These are phyloP conservation scores for Henricia sp. DNA, from an alignment of 53 echinoderm and acorn worm species.

Conservation along the genomic window DNA sequence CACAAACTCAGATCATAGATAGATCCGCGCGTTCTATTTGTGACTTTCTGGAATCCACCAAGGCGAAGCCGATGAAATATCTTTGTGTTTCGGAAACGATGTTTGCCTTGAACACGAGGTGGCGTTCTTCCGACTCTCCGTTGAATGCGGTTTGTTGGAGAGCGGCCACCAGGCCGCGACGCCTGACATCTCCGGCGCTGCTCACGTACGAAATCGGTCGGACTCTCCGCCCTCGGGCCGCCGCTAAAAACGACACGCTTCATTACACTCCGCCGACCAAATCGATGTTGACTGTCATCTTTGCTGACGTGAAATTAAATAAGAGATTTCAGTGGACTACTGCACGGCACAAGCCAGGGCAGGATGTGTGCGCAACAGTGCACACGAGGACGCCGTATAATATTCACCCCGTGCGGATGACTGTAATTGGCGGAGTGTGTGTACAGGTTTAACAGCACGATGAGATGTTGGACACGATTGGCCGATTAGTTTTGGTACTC, in stretches of 20 bases:
- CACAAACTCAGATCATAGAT: neutral
- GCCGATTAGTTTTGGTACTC: neutral
- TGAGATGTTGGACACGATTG: neutral
- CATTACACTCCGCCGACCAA: slow-evolving; percentile 40
- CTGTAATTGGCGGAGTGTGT: neutral
- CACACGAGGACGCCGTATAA: neutral
- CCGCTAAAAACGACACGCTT: slow-evolving; percentile 55
- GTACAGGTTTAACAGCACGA: neutral
- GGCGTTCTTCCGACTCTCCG: too few species aligned
- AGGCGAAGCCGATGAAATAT: slow-evolving; percentile 9
- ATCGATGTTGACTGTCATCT: slow-evolving; percentile 53
- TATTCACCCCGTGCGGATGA: neutral
- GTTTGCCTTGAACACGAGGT: too few species aligned
- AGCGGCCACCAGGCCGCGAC: neutral
- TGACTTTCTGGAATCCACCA: neutral
- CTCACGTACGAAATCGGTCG: neutral
- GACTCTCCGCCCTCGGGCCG: neutral
- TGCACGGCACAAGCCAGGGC: neutral
- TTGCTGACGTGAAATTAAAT: slow-evolving; percentile 53
- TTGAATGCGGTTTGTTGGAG: neutral
- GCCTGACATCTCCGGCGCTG: neutral
- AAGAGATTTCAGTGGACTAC: neutral
- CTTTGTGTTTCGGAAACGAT: neutral
- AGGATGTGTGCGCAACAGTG: neutral
- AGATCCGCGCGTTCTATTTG: neutral